Percentiles rank a stretch among this genome's conserved stretches.
These are phyloP conservation scores for Micromys minutus DNA, from an alignment of 2,113 vertebrate species.

Conservation along the genomic window DNA sequence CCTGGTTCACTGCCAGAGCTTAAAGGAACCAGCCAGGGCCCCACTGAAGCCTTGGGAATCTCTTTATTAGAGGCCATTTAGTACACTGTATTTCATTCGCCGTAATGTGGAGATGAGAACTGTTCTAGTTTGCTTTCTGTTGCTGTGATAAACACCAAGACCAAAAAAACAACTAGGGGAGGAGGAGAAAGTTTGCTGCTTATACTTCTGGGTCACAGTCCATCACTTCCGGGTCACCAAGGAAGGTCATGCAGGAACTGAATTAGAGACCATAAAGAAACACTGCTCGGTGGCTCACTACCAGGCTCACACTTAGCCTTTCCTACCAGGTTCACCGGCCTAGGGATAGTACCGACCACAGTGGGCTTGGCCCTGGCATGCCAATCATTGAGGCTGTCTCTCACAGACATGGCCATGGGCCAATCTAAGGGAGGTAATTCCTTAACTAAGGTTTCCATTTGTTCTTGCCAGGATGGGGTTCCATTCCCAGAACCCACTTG, in stretches of 20 bases:
- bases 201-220: background rate
- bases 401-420: background rate
- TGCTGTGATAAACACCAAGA: background rate
- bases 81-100: background rate
- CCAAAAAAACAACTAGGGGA: background rate
- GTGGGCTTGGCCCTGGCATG: background rate
- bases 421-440: background rate
- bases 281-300: background rate
- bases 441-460: background rate
- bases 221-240: too few species aligned
- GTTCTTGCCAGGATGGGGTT: background rate
- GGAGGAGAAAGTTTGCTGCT: too few species aligned
- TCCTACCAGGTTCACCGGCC: background rate
- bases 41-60: background rate
- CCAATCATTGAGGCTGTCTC: too few species aligned
- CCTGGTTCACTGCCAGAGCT: background rate
- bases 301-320: background rate
- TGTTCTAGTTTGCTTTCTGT: background rate
- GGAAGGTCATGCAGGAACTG: background rate
- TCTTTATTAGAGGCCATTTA: background rate
- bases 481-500: background rate
- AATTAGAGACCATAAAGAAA: background rate
- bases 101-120: background rate
- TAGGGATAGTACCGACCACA: background rate
- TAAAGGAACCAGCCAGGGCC: background rate